Evolutionary conservation across 1,140 invertebrate species (phyloP).

Genomic region (Dreissena rostriformis): DNA sequence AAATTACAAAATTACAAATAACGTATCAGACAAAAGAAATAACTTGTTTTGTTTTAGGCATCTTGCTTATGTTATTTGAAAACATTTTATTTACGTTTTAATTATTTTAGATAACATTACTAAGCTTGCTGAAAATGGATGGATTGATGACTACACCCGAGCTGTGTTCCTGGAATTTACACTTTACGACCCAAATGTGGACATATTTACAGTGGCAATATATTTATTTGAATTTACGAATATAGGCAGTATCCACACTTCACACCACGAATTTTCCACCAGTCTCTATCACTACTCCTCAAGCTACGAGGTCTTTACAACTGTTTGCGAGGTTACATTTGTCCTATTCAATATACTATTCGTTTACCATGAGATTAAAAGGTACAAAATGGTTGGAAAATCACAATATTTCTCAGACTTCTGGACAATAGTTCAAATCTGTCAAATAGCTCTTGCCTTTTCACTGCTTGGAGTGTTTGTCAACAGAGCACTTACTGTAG

Average conservation of each 20-base stretch:
- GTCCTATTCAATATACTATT: constrained; percentile 31
- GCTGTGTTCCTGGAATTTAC: constrained; percentile 82
- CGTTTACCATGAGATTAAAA: constrained; percentile 50
- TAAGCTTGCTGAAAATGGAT: no score
- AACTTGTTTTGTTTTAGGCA: no score
- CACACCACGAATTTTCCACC: constrained; percentile 52
- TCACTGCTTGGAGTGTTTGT: constrained; percentile 36
- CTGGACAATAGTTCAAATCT: constrained; percentile 42
- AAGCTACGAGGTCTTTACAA: constrained; percentile 33
- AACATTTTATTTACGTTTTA: no score
- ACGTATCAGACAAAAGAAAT: no score
- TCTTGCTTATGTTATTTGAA: no score
- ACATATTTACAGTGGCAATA: constrained; percentile 57
- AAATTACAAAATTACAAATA: no score
- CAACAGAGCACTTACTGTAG: constrained; percentile 28
- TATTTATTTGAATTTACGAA: constrained; percentile 52
- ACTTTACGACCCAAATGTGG: constrained; percentile 80
- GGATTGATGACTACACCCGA: constrained; percentile 81
- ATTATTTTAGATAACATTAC: no score
- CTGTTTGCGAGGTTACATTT: constrained; percentile 44
- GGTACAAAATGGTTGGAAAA: constrained; percentile 1
- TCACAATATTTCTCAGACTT: constrained; percentile 49
- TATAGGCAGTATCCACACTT: constrained; percentile 40
- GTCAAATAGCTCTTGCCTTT: constrained; percentile 31
- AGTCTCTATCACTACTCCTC: constrained; percentile 43